Evolutionary conservation across 2,797 vertebrate species (phyloP).

Genomic region (Sibirionetta formosa): DNA sequence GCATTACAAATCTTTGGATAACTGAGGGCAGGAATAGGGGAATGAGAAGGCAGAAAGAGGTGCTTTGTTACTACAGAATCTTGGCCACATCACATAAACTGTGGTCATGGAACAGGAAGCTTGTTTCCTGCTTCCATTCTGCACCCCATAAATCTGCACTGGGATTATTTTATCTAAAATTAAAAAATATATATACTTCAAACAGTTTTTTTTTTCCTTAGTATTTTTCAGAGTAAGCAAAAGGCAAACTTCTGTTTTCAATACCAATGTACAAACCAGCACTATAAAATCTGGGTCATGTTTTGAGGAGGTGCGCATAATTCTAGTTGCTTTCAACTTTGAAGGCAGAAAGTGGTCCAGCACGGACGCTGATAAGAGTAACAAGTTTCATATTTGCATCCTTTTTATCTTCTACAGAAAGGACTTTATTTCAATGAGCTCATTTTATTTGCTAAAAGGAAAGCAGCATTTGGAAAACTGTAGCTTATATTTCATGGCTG

Average conservation of each 20-base stretch:
- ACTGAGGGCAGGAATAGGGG: background rate
- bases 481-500: background rate
- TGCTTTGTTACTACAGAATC: background rate
- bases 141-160: background rate
- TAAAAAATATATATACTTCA: slow-evolving; percentile 5
- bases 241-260: slow-evolving; percentile 8
- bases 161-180: slow-evolving; percentile 18
- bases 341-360: slow-evolving; percentile 38
- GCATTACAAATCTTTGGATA: background rate
- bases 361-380: slow-evolving; percentile 43
- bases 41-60: slow-evolving; percentile 9
- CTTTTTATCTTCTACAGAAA: slow-evolving; percentile 58
- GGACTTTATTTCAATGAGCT: slow-evolving; percentile 1
- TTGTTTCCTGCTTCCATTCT: background rate
- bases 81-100: slow-evolving; percentile 19
- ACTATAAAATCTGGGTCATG: slow-evolving; percentile 23
- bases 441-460: background rate
- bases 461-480: slow-evolving; percentile 4
- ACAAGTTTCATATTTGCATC: slow-evolving; percentile 58
- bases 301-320: slow-evolving; percentile 43
- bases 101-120: background rate
- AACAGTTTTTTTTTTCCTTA: background rate
- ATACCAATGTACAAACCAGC: background rate
- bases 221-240: slow-evolving; percentile 7
- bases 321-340: slow-evolving; percentile 45